Percentiles rank a stretch among this genome's conserved stretches.
These are phyloP conservation scores for Oppia nitens DNA, from an alignment of 1,140 invertebrate genomes.

Conservation along the genomic window DNA sequence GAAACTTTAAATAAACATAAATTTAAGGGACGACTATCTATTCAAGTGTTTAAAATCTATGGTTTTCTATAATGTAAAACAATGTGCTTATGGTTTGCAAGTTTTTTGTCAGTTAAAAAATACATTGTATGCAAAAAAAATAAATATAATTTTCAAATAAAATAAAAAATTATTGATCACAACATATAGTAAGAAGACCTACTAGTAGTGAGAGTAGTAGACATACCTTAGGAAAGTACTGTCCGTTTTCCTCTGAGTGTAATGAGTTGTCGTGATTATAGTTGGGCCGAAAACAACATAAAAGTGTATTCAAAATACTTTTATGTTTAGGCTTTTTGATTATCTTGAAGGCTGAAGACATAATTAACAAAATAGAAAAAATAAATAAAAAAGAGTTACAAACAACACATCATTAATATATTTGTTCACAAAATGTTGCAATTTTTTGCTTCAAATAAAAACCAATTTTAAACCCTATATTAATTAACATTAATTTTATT, in stretches of 20 bases:
- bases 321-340: conserved; percentile 44
- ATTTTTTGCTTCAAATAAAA: not conserved
- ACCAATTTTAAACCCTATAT: not conserved
- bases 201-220: too few relatives aligned
- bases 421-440: not conserved
- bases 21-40: too few relatives aligned
- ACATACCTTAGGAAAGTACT: conserved; percentile 11
- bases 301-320: conserved; percentile 59
- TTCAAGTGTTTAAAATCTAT: too few relatives aligned
- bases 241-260: conserved; percentile 19
- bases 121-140: too few relatives aligned
- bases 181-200: too few relatives aligned
- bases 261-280: conserved; percentile 24
- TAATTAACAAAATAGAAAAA: not conserved
- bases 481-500: not conserved
- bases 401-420: not conserved
- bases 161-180: too few relatives aligned
- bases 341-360: conserved; percentile 1
- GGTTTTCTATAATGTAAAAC: too few relatives aligned
- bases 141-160: too few relatives aligned
- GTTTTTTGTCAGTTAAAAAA: too few relatives aligned
- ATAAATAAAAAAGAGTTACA: not conserved
- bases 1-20: too few relatives aligned
- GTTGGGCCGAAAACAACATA: conserved; percentile 57
- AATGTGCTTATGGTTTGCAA: too few relatives aligned